Evolutionary conservation across 2,113 vertebrate species (phyloP), one percentile per base, ranked within the genome.

Genomic region (Dasyprocta punctata): DNA sequence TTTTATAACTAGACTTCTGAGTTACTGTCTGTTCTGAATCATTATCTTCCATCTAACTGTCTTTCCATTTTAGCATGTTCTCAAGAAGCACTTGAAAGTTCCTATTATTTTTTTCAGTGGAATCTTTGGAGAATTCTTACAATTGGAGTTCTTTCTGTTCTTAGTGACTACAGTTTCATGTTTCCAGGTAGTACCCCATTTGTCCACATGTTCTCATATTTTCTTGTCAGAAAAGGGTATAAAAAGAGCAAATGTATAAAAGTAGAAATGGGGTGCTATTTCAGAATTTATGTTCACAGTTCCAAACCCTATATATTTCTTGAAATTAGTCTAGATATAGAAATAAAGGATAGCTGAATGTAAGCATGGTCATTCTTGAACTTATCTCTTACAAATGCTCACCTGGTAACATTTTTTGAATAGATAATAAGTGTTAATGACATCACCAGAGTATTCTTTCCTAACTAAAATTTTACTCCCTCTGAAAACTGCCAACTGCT

Each of bases 81-180:
- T 95, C 78, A 89, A 94, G 36, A 96, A 90, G 20, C 61, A 77
- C 47, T 97, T 96, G 80, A 97, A 96, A 97, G 80, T 20, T n/a
- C 16, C 77, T 26, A 1, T 60, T 61, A 58, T 85, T 85, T 85
- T 73, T 94, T 94, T 38, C 77, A 90, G 83, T 24, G 85, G 38
- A 28, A 44, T 92, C 69, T 92, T 85, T 78, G 69, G 85, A 73
- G 81, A 94, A 92, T 69, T 95, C 90, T 95, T 93, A 49, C 6
- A 95, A 33, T 30, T 86, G 30, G 41, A 86, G 67, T 49, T 0
- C 3, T 83, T 73, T 96, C 77, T 94, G 60, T 8, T 94, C 58
- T 38, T n/a, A 24, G 60, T 67, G 14, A 13, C 67, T 78, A 80
- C 11, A 30, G 56, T 47, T 60, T 56, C 13, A 30, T 2, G 0